Base-by-base conservation (phyloP, 2,888 invertebrate species). In the Lithodes maja region DNA sequence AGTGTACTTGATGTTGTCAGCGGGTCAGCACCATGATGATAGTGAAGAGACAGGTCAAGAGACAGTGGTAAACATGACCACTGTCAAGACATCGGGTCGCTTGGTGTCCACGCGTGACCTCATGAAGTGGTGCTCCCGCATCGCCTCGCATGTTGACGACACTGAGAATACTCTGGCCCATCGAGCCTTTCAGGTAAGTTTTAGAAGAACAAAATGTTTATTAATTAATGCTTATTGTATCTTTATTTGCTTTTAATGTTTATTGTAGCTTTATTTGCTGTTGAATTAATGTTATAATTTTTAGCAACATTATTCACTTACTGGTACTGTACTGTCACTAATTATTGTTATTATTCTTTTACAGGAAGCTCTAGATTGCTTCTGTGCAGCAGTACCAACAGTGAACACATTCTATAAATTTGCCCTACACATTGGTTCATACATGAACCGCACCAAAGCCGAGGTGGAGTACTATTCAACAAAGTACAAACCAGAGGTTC, bases 71-170 rank as follows among this genome's bases (percentile, higher is more conserved):
- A 83, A 90, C 12, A 69, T 90, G 74, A 89, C 89, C 50, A 75
- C 90, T 17, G 53, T 86, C 33, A 86, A 82, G 77, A 85, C 83
- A 49, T 89, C 89, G 52, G 91, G 90, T 9, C 82, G 91, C 50
- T 80, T 90, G n/a, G 90, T 90, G 49, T 87, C 86, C 92, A 92
- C 75, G 89, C 95, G 99, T 92, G 99, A 99, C 95, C 95, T 99
- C 81, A 96, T 99, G 92, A 99, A 98, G 93, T 97, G 98, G 96
- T 99, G 98, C 93, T 95, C 95, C 2, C 95, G 99, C 93, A 96
- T 97, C 3, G 95, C 96, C 12, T 94, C 95, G 15, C 96, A 96
- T 92, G 97, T 97, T 93, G 95, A 96, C 90, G 95, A 97, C 0
- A 95, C 96, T 0, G 96, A 96, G 90, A 95, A 95, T 54, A 95